phyloP scores from a whole-genome alignment of 2,113 vertebrate genomes.

The Albula glossodonta region DNA sequence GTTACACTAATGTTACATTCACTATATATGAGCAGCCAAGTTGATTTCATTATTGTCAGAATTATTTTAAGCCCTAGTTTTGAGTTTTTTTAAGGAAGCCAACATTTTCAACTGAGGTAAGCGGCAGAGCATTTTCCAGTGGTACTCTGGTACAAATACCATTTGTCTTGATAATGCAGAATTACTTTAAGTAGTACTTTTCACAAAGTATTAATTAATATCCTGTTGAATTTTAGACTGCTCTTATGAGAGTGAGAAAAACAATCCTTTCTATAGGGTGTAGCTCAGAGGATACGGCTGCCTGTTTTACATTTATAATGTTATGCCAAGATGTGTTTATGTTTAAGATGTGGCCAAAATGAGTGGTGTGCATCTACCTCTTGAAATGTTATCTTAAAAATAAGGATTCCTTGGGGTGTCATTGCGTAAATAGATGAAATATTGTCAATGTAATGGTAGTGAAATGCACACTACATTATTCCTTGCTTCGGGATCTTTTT shows the following conservation, averaged over 20 bases:
- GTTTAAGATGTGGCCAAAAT: conserved; percentile 43
- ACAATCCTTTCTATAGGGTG: conserved; percentile 36
- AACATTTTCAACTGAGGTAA: background rate
- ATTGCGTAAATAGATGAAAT: conserved; percentile 11
- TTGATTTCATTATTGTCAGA: background rate
- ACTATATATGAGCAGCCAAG: conserved; percentile 17
- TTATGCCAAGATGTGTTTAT: conserved; percentile 39
- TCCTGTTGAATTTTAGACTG: background rate
- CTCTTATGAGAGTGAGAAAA: conserved; percentile 11
- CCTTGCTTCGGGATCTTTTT: background rate
- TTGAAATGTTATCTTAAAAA: conserved; percentile 23
- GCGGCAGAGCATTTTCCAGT: conserved; percentile 14
- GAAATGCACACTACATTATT: conserved; percentile 15
- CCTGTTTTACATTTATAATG: conserved; percentile 24
- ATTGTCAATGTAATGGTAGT: conserved; percentile 25
- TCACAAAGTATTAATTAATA: background rate
- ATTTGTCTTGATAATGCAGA: conserved; percentile 21
- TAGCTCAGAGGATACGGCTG: conserved; percentile 15
- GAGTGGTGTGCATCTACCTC: conserved; percentile 48
- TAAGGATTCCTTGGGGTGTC: background rate
- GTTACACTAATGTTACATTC: conserved; percentile 15
- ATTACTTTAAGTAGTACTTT: conserved; percentile 18
- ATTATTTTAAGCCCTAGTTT: background rate
- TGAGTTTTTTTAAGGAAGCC: background rate
- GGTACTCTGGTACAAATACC: conserved; percentile 10